phyloP scores from a whole-genome alignment of 2,888 invertebrate species.

The Prosapia bicincta region DNA sequence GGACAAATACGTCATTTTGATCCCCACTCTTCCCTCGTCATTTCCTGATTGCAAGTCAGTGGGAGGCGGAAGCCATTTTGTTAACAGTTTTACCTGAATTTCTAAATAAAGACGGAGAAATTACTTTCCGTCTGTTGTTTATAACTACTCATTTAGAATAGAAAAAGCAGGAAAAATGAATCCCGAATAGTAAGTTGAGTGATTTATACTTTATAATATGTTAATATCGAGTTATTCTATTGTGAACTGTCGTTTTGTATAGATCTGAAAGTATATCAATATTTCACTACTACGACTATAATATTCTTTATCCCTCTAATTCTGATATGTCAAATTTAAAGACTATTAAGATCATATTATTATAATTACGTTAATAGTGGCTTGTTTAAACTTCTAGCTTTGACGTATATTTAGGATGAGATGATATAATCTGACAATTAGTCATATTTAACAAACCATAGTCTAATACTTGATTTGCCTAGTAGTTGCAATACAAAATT shows the following conservation, averaged over 20 bases:
- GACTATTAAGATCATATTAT: too few species aligned
- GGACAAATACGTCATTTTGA: slow-evolving; percentile 28
- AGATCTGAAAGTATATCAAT: background rate
- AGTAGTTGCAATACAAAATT: too few species aligned
- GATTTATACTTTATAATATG: background rate
- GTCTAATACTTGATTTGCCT: too few species aligned
- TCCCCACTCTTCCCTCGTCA: slow-evolving; percentile 23
- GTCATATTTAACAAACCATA: too few species aligned
- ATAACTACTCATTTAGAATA: slow-evolving; percentile 11
- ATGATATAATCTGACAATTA: too few species aligned
- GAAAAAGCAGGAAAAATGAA: slow-evolving; percentile 55
- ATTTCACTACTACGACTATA: too few species aligned
- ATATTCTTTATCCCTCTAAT: too few species aligned
- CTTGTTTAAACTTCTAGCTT: too few species aligned
- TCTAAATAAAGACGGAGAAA: slow-evolving; percentile 24
- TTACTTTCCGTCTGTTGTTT: slow-evolving; percentile 16
- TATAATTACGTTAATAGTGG: too few species aligned
- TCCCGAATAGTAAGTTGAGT: slow-evolving; percentile 74
- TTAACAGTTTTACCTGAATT: slow-evolving; percentile 18
- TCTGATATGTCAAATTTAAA: too few species aligned
- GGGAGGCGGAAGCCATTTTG: slow-evolving; percentile 34
- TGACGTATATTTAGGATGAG: too few species aligned
- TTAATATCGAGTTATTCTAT: background rate
- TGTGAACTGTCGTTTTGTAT: background rate
- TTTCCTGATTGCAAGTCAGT: slow-evolving; percentile 28